These are phyloP conservation scores for Ctenoplectra terminalis DNA, from an alignment of 1,140 invertebrate species.

Conservation along the genomic window DNA sequence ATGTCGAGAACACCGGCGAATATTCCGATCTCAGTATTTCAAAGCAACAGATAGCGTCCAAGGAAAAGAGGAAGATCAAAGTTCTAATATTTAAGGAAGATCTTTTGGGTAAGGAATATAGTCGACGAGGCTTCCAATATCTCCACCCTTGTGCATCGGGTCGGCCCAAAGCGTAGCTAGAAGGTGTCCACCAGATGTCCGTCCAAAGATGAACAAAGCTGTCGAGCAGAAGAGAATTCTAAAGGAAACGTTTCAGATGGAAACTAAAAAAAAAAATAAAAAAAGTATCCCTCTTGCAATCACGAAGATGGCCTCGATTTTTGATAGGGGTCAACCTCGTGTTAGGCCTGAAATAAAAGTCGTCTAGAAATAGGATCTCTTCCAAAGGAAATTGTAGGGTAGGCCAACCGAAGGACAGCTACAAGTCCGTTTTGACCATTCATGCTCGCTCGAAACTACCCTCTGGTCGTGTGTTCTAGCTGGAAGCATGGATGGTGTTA, in stretches of 20 bases:
- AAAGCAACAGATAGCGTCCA: neutral
- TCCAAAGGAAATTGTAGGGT: neutral
- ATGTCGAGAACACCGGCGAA: neutral
- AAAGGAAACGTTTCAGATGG: neutral
- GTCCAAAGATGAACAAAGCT: neutral
- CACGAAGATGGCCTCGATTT: slow-evolving; percentile 20
- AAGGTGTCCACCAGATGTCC: neutral
- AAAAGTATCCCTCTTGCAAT: neutral
- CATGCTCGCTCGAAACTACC: neutral
- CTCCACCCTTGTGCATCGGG: too few species aligned
- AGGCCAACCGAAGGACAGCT: neutral
- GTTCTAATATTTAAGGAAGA: neutral
- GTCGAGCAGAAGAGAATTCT: neutral
- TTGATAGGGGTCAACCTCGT: neutral
- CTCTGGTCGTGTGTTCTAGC: neutral
- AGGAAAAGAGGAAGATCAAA: neutral
- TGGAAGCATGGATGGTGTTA: too few species aligned
- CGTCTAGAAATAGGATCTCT: slow-evolving; percentile 3
- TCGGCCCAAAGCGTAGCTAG: neutral
- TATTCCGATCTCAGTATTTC: neutral
- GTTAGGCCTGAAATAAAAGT: neutral
- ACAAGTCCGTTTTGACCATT: neutral
- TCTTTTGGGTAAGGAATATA: neutral
- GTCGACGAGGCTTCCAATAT: neutral
- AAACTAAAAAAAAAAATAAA: too few species aligned